A percentile compares a stretch with the other conserved stretches of the same genome.
Conservation (phyloP, 2,797 vertebrate genomes). For the Xiphorhynchus erythropygius region DNA sequence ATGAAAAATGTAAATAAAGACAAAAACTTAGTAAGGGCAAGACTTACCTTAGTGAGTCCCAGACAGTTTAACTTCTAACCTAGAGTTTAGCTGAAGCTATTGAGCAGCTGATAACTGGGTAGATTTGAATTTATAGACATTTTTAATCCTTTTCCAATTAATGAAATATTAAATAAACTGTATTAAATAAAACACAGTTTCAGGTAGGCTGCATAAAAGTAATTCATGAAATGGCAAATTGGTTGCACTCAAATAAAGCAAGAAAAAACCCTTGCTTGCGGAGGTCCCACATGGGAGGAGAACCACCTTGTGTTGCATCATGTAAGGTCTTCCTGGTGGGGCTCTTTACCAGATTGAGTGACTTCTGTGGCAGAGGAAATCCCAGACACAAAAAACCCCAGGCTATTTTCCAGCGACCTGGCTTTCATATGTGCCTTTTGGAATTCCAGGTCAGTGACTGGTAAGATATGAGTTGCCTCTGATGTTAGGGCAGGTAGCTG, state of each 20-base stretch:
- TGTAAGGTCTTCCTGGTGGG: neutral
- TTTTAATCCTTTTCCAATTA: slow-evolving; percentile 35
- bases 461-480: neutral
- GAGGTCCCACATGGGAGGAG: neutral
- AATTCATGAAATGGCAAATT: neutral
- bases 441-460: neutral
- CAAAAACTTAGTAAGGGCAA: slow-evolving; percentile 8
- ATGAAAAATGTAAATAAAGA: slow-evolving; percentile 53
- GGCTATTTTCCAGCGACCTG: neutral
- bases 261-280: neutral
- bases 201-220: neutral
- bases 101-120: slow-evolving; percentile 51
- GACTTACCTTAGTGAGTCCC: slow-evolving; percentile 10
- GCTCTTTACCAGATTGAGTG: neutral
- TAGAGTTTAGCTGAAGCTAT: slow-evolving; percentile 52
- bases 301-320: neutral
- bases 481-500: neutral
- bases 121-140: slow-evolving; percentile 12
- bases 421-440: neutral
- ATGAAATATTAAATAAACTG: neutral
- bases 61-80: slow-evolving; percentile 55
- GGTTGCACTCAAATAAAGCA: neutral
- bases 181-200: neutral
- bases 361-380: neutral
- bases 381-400: neutral